Base-by-base conservation (phyloP, 1,140 invertebrate genomes). In the Coelopa frigida region DNA sequence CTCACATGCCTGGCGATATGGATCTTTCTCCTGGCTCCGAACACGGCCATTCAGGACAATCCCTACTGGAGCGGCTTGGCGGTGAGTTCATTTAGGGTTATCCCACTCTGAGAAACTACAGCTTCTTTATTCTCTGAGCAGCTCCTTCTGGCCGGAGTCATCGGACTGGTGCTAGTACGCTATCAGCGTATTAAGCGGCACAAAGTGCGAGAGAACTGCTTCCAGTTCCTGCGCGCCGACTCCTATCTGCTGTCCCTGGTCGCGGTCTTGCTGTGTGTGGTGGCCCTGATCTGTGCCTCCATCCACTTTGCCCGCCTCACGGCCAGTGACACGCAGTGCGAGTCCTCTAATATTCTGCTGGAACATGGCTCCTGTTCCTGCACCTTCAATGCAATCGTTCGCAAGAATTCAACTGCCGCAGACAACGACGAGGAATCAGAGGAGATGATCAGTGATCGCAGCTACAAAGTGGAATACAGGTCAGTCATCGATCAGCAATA, bases 61-160 rank as follows among this genome's bases (percentile, higher is more conserved):
- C 79, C 80, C 0, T 80, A 79, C 49, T 79, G 79, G 72, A 80
- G 79, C 55, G 80, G 77, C 24, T 65, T 79, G 52, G 77, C 78
- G 43, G 80, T 83, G 66, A 75, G 73, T 70, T 7, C 38, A 5
- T 17, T 41, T 50, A 38, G 37, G 35, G 23, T 50, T 41, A 17
- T 11, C 22, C 21, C 23, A 11, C 10, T 5, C 10, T 39, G 22
- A 42, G 23, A 33, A 11, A 44, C 10, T 18, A 31, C 44, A 29
- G 42, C 40, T 43, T 51, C 22, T 47, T 49, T 44, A 20, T 50
- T 52, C 52, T 48, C 22, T 2, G 12, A 21, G 24, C 54, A 80
- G 78, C 59, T 78, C 5, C 45, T 79, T 11, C 52, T 78, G 15
- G 73, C 77, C 3, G 77, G 78, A 21, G 67, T 77, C 45, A 72